Conservation (phyloP, 2,888 invertebrate species). For the Calliphora vomitoria region DNA sequence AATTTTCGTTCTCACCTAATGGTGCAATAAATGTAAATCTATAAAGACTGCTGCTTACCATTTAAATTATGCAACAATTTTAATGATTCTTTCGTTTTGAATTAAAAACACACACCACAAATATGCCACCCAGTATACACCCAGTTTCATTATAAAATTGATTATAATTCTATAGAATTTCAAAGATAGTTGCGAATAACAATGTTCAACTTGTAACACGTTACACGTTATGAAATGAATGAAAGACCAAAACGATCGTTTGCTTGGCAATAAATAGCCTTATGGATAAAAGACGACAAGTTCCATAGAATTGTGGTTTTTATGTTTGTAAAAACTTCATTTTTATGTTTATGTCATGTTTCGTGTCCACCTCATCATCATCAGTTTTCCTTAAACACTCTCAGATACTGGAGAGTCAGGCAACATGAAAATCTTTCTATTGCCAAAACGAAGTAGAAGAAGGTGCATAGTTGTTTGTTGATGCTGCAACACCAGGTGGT, state of each 20-base stretch:
- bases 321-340: conserved; percentile 59
- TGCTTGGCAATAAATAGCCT: conserved; percentile 2
- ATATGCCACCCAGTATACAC: conserved; percentile 63
- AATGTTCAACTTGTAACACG: conserved; percentile 45
- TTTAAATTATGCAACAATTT: conserved; percentile 37
- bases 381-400: conserved; percentile 65
- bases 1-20: too few relatives aligned
- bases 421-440: conserved; percentile 9
- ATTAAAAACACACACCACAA: conserved; percentile 11
- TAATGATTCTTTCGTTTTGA: conserved; percentile 15
- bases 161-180: conserved; percentile 67
- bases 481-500: background rate
- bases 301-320: conserved; percentile 41
- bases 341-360: conserved; percentile 64
- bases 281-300: conserved; percentile 34
- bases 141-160: conserved; percentile 63
- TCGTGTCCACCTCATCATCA: conserved; percentile 70
- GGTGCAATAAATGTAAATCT: too few relatives aligned
- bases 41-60: background rate
- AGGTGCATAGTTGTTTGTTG: conserved; percentile 1
- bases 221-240: conserved; percentile 22
- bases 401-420: background rate
- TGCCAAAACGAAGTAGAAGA: conserved; percentile 8
- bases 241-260: background rate
- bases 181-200: conserved; percentile 36